Evolutionary conservation across 2,888 invertebrate species (phyloP).

Genomic region (Prosopocoilus inquinatus): DNA sequence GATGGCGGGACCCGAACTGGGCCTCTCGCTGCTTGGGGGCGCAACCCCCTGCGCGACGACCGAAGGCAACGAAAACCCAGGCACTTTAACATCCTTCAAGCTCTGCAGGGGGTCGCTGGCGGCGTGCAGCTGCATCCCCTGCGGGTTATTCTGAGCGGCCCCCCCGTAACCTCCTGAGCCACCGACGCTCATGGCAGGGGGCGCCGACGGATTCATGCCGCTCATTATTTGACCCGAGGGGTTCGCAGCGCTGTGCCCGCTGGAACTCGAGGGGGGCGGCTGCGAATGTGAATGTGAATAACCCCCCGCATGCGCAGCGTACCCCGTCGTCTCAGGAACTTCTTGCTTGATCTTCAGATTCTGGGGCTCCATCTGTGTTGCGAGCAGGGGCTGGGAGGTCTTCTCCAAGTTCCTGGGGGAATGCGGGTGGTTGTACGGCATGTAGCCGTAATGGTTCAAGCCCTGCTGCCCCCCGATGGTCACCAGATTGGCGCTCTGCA

Average conservation of each 20-base stretch:
- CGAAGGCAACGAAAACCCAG: slow-evolving; percentile 60
- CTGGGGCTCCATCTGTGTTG: slow-evolving; percentile 61
- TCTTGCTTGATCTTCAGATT: slow-evolving; percentile 73
- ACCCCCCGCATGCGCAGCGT: slow-evolving; percentile 1
- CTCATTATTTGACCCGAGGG: slow-evolving; percentile 38
- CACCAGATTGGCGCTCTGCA: slow-evolving; percentile 58
- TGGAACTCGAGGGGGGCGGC: not conserved
- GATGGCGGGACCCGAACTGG: slow-evolving; percentile 61
- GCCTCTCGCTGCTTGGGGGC: slow-evolving; percentile 46
- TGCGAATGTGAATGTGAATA: slow-evolving; percentile 8
- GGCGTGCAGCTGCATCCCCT: slow-evolving; percentile 21
- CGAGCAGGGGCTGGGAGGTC: slow-evolving; percentile 23
- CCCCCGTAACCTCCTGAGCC: slow-evolving; percentile 22
- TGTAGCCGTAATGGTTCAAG: slow-evolving; percentile 62
- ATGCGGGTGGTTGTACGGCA: slow-evolving; percentile 51
- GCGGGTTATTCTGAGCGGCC: slow-evolving; percentile 10
- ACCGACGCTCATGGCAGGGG: slow-evolving; percentile 35
- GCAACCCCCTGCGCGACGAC: slow-evolving; percentile 20
- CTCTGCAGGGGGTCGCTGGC: slow-evolving; percentile 69
- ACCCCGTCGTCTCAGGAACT: slow-evolving; percentile 48
- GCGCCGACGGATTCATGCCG: slow-evolving; percentile 50
- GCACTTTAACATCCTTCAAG: slow-evolving; percentile 76
- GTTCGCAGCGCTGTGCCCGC: slow-evolving; percentile 9
- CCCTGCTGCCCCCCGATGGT: slow-evolving; percentile 58
- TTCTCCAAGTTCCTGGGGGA: slow-evolving; percentile 40